Evolutionary conservation across 2,797 vertebrate genomes (phyloP).

Genomic region (Rhyacichthys aspro): DNA sequence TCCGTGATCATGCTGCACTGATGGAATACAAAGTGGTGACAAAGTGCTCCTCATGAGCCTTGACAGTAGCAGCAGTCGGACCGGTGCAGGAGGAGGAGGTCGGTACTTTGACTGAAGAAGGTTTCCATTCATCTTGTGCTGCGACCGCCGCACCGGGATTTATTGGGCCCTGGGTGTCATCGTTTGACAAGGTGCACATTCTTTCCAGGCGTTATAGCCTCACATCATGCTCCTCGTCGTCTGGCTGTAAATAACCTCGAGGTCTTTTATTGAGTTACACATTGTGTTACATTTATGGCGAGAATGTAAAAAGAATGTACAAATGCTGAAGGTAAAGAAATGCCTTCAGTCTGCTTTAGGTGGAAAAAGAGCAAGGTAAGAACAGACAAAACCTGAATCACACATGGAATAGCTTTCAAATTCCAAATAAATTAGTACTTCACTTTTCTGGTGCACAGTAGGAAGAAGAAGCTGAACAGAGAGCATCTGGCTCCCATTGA

Average conservation of each 20-base stretch:
- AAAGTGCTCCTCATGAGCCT: slow-evolving; percentile 46
- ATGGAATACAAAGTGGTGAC: slow-evolving; percentile 62
- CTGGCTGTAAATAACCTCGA: slow-evolving; percentile 79
- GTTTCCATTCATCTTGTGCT: slow-evolving; percentile 70
- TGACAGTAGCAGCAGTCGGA: slow-evolving; percentile 61
- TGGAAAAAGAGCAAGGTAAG: slow-evolving; percentile 3
- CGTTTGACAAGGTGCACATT: slow-evolving; percentile 77
- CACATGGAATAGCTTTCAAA: slow-evolving; percentile 3
- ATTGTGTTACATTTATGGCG: slow-evolving; percentile 60
- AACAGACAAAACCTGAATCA: not conserved
- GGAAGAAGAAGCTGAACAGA: not conserved
- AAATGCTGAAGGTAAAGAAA: slow-evolving; percentile 32
- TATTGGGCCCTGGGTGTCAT: slow-evolving; percentile 76
- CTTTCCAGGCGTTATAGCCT: slow-evolving; percentile 69
- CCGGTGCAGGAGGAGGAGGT: slow-evolving; percentile 3
- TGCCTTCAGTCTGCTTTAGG: slow-evolving; percentile 13
- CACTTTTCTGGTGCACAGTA: slow-evolving; percentile 1
- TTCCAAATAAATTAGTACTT: not conserved
- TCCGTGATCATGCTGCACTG: not conserved
- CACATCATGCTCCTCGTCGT: slow-evolving; percentile 61
- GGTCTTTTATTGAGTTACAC: slow-evolving; percentile 70
- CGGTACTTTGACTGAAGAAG: slow-evolving; percentile 36
- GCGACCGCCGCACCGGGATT: slow-evolving; percentile 66
- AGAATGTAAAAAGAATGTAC: slow-evolving; percentile 35
- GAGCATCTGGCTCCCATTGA: not conserved